Evolutionary conservation across 2,888 invertebrate species (phyloP), one percentile per base, ranked within the genome.

Genomic region (Sinodicranocentrus sp.): DNA sequence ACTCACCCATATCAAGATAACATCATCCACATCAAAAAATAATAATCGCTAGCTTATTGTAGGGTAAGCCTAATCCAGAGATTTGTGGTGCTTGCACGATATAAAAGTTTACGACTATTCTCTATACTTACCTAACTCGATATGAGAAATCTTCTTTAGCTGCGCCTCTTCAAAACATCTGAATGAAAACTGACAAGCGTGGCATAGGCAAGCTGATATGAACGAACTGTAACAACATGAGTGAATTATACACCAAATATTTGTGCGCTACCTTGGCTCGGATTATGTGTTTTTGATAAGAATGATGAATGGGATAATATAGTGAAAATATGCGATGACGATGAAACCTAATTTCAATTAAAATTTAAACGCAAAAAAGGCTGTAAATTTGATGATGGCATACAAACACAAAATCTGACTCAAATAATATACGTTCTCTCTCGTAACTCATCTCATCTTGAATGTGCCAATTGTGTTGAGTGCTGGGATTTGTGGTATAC

Each of bases 321-420:
- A n/a, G 26, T 61, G 33, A n/a, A 10, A 61, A 26, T 28, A 1
- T 17, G 6, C 15, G 21, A 15, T 57, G 10, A 57, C 21, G 23
- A 21, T 8, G 13, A 54, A 59, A 13, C 25, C 21, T 10, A 23
- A 8, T 3, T 21, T 59, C 25, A 59, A 59, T 23, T 25, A 59
- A 19, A 59, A 59, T 23, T 2, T 23, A 59, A 2, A 23, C 59
- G 59, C 6, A 59, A 15, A 13, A 59, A 23, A 59, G 59, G 28
- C 2, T 71, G 21, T 63, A 63, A 25, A 52, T 52, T 28, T 13
- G 71, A 71, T 52, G 33, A 54, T 71, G 71, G 28, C 33, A 15
- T 25, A 26, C 23, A 28, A 25, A 54, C 28, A 28, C n/a, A 13
- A 6, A 63, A n/a, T 48, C 15, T 48, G 48, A 48, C 48, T 48